phyloP scores from a whole-genome alignment of 37 sponge, comb jelly and placozoan genomes.

The Petrosia ficiformis region DNA sequence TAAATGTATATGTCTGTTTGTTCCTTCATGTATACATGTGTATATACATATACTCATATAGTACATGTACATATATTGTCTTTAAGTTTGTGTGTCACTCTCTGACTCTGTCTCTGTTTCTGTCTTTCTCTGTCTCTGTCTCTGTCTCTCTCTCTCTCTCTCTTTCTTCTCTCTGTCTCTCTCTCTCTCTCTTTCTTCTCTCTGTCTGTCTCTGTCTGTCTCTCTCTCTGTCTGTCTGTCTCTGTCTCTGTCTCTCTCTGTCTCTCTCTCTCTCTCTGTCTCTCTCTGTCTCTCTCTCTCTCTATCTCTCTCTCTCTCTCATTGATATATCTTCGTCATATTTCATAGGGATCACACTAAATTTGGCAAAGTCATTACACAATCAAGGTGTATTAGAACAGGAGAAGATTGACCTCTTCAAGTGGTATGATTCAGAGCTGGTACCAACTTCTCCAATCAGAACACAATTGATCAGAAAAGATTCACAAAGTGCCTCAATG shows the following conservation, averaged over 20 bases:
- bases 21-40: neutral
- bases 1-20: constrained; percentile 19
- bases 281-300: constrained; percentile 15
- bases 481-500: neutral
- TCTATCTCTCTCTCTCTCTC: too few species aligned
- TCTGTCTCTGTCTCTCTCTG: constrained; percentile 24
- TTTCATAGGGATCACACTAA: constrained; percentile 46
- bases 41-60: too few species aligned
- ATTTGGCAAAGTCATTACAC: constrained; percentile 49
- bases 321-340: neutral
- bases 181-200: constrained; percentile 20
- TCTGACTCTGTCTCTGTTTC: constrained; percentile 9
- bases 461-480: neutral
- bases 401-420: constrained; percentile 26
- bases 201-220: constrained; percentile 32
- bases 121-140: constrained; percentile 12
- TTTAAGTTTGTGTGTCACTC: too few species aligned
- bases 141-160: constrained; percentile 22
- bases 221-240: constrained; percentile 40
- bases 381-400: constrained; percentile 71
- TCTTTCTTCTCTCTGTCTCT: constrained; percentile 8
- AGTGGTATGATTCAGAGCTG: neutral
- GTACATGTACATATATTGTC: neutral
- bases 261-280: constrained; percentile 33
- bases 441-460: constrained; percentile 3